phyloP scores from a whole-genome alignment of 2,113 vertebrate species.

The Osmerus eperlanus region DNA sequence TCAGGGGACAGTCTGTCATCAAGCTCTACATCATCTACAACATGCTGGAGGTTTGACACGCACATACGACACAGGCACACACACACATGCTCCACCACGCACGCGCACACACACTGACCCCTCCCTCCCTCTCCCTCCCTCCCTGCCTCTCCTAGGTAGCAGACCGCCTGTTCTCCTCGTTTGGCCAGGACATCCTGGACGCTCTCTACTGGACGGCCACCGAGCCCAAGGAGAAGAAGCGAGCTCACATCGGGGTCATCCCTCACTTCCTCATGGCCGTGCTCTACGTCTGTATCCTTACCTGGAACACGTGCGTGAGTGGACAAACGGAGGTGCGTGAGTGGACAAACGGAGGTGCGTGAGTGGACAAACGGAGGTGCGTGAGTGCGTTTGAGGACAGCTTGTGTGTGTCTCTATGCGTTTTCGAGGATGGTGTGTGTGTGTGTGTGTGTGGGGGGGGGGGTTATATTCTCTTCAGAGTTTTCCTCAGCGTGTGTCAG shows the following conservation, averaged over 20 bases:
- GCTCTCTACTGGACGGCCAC: constrained; percentile 98
- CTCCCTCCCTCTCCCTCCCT: not conserved
- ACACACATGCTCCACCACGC: not conserved
- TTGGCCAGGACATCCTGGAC: constrained; percentile 97
- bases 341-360: not conserved
- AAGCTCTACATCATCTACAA: constrained; percentile 99
- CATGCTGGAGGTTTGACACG: constrained; percentile 89
- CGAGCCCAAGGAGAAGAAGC: constrained; percentile 92
- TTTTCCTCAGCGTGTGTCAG: constrained; percentile 81
- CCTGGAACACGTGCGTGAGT: not conserved
- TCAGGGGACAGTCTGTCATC: constrained; percentile 97
- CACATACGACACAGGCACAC: too few species aligned
- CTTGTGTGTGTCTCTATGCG: not conserved
- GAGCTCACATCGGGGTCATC: constrained; percentile 95
- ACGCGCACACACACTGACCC: not conserved
- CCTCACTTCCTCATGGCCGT: constrained; percentile 98
- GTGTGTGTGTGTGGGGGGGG: not conserved
- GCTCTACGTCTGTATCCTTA: constrained; percentile 98
- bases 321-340: too few species aligned
- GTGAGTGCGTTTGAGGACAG: not conserved
- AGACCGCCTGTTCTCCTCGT: constrained; percentile 97
- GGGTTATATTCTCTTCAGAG: not conserved
- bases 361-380: not conserved
- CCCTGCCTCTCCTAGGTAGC: constrained; percentile 77
- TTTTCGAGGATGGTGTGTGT: not conserved